phyloP scores from a whole-genome alignment of 2,888 invertebrate genomes.

The Biston betularia region DNA sequence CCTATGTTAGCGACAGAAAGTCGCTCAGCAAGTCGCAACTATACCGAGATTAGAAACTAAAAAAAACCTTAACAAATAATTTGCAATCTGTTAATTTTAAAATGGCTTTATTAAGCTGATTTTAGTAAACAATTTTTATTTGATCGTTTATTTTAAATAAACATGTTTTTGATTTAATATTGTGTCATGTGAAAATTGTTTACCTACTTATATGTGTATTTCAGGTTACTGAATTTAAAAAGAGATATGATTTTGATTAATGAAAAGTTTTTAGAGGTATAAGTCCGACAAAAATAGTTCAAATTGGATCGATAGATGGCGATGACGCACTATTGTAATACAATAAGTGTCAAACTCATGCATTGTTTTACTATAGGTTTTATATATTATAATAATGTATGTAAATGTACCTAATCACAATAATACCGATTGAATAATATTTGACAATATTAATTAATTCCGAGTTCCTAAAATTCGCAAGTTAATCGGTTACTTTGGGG shows the following conservation, averaged over 20 bases:
- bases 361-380: no score
- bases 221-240: constrained; percentile 22
- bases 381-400: no score
- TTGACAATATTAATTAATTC: no score
- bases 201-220: constrained; percentile 39
- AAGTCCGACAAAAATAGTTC: neutral
- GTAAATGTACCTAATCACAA: no score
- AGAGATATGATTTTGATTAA: neutral
- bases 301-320: neutral
- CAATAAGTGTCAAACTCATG: no score
- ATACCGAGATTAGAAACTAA: constrained; percentile 48
- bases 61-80: constrained; percentile 66
- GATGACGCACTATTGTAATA: no score
- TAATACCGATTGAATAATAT: no score
- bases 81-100: constrained; percentile 80
- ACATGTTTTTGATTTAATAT: constrained; percentile 11
- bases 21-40: constrained; percentile 48
- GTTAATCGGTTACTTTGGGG: no score
- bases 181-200: constrained; percentile 43
- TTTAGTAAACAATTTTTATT: constrained; percentile 48
- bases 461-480: no score
- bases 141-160: constrained; percentile 26
- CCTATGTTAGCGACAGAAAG: constrained; percentile 9
- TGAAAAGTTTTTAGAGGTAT: constrained; percentile 1
- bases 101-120: constrained; percentile 61